A percentile compares a stretch with the other conserved stretches of the same genome.
Evolutionary conservation across 2,113 vertebrate species (phyloP).

Genomic region (Corydoras maculifer): DNA sequence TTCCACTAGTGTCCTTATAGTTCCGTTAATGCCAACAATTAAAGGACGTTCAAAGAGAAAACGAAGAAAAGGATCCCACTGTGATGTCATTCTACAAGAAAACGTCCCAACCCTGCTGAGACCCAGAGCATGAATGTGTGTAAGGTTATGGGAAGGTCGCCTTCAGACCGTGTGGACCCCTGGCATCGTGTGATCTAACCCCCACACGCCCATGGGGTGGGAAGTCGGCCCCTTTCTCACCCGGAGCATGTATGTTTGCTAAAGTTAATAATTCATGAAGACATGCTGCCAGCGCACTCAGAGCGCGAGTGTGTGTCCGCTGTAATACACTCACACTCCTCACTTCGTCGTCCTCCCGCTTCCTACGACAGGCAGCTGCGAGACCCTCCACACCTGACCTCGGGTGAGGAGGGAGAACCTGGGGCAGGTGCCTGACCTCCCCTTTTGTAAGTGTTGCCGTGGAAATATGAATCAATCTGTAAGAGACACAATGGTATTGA

Average conservation of each 20-base stretch:
- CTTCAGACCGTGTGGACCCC: constrained; percentile 12
- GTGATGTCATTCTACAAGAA: constrained; percentile 52
- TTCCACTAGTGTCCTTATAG: too few species aligned
- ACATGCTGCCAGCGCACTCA: constrained; percentile 49
- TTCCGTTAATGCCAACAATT: too few species aligned
- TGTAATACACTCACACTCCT: constrained; percentile 42
- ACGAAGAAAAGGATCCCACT: constrained; percentile 26
- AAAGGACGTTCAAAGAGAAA: constrained; percentile 28
- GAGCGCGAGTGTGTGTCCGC: constrained; percentile 38
- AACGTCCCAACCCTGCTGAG: constrained; percentile 49
- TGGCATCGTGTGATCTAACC: constrained; percentile 40
- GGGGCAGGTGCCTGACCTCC: too few species aligned
- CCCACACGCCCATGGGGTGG: constrained; percentile 60
- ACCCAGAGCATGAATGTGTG: constrained; percentile 35
- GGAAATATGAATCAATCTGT: too few species aligned
- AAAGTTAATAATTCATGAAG: constrained; percentile 83
- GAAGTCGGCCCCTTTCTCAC: constrained; percentile 62
- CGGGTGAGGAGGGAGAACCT: too few species aligned
- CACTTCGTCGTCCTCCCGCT: too few species aligned
- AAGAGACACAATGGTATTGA: too few species aligned
- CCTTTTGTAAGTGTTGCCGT: too few species aligned
- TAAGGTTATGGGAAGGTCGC: constrained; percentile 22
- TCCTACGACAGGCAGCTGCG: too few species aligned
- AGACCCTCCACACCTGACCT: too few species aligned
- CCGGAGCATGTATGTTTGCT: constrained; percentile 73